phyloP scores from a whole-genome alignment of 2,113 vertebrate genomes.

The Platanista minor region DNA sequence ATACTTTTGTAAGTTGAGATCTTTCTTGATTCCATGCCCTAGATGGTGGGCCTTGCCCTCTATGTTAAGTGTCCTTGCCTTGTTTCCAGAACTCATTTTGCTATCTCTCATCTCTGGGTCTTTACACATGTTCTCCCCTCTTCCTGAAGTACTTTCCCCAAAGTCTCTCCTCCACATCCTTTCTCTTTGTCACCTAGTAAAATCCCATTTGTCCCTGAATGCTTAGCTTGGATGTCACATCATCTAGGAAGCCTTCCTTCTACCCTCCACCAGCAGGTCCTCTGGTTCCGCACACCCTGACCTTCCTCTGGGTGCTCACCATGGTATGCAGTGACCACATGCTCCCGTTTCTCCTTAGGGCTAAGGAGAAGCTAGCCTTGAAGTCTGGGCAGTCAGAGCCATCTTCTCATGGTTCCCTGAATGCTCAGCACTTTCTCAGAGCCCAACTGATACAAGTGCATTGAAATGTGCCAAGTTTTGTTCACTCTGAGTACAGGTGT shows the following conservation, averaged over 20 bases:
- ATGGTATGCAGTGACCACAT: rapidly evolving
- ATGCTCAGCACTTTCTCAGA: background rate
- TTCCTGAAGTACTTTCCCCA: background rate
- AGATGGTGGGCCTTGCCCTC: background rate
- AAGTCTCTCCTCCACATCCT: background rate
- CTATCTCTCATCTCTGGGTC: background rate
- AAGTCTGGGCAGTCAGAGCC: no score
- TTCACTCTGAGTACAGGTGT: background rate
- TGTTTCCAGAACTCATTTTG: background rate
- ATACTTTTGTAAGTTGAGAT: background rate
- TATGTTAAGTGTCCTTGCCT: background rate
- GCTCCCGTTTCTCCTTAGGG: rapidly evolving
- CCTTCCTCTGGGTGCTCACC: rapidly evolving
- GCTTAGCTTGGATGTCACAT: background rate
- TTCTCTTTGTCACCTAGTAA: background rate
- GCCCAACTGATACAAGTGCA: background rate
- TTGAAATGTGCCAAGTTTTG: background rate
- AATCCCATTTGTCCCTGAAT: background rate
- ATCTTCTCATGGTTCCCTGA: no score
- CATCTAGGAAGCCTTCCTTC: background rate
- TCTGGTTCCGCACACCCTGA: background rate
- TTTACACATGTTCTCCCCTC: background rate
- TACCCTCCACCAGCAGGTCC: background rate
- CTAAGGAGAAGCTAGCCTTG: background rate
- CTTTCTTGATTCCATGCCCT: background rate